Evolutionary conservation across 2,113 vertebrate species (phyloP).

Genomic region (Laticauda laticaudata): DNA sequence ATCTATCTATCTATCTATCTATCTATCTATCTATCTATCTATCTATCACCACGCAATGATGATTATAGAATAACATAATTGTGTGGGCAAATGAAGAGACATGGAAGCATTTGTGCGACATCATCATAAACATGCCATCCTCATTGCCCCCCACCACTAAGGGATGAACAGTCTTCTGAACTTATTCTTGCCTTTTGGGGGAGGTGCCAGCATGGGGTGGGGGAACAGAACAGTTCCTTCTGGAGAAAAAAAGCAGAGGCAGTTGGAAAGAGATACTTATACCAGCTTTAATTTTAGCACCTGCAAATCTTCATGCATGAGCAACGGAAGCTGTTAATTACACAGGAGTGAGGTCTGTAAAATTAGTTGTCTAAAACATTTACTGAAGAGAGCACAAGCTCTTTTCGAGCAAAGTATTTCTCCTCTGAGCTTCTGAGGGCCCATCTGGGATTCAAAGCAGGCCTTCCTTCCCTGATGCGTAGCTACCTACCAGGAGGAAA

Average conservation of each 20-base stretch:
- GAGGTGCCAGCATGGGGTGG: too few species aligned
- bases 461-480: background rate
- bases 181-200: background rate
- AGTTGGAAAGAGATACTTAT: background rate
- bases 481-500: background rate
- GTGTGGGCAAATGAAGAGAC: background rate
- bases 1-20: too few species aligned
- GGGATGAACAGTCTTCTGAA: background rate
- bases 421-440: background rate
- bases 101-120: background rate
- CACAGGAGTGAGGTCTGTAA: background rate
- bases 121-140: background rate
- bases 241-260: background rate
- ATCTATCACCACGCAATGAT: background rate
- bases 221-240: background rate
- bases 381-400: background rate
- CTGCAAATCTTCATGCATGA: background rate
- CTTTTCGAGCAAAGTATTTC: background rate
- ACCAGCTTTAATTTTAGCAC: background rate
- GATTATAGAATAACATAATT: background rate
- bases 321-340: background rate
- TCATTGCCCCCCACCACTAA: background rate
- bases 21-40: too few species aligned
- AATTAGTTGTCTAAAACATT: background rate
- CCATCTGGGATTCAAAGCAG: background rate